Percentiles rank a stretch among this genome's conserved stretches.
Evolutionary conservation across 1,140 invertebrate species (phyloP).

Genomic region (Acyrthosiphon pisum): DNA sequence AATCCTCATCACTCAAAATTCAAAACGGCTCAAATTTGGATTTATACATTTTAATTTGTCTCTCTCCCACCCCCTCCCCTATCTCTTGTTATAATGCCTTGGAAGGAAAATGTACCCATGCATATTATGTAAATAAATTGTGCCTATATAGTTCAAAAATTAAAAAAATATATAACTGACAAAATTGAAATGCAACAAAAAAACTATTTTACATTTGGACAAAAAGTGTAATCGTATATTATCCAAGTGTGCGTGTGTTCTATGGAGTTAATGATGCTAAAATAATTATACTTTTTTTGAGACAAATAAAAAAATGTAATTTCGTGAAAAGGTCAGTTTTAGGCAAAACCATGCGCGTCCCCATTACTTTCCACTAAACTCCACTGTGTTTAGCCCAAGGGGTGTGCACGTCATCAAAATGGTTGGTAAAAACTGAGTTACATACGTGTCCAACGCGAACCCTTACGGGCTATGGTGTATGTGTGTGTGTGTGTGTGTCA

Average conservation of each 20-base stretch:
- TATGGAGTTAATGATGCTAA: not conserved
- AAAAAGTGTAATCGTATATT: not conserved
- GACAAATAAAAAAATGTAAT: not conserved
- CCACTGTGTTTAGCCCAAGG: not conserved
- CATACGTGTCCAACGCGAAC: not conserved
- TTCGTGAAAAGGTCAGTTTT: not conserved
- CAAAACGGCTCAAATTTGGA: not conserved
- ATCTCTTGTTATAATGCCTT: not conserved
- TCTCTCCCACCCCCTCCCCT: accelerated
- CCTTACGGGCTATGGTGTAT: not conserved
- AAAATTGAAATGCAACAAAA: not conserved
- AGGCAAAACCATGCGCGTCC: not conserved
- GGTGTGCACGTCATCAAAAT: not conserved
- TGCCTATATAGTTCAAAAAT: too few relatives aligned
- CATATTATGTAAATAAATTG: too few relatives aligned
- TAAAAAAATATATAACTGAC: not conserved
- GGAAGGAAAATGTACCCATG: not conserved
- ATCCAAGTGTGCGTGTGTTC: not conserved
- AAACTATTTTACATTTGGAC: not conserved
- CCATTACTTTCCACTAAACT: not conserved
- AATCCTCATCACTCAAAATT: not conserved
- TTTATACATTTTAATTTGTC: not conserved
- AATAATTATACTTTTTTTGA: not conserved
- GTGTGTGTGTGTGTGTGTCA: not conserved
- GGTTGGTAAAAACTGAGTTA: not conserved